Conservation (phyloP, 2,888 invertebrate genomes). For the Folsomia candida region DNA sequence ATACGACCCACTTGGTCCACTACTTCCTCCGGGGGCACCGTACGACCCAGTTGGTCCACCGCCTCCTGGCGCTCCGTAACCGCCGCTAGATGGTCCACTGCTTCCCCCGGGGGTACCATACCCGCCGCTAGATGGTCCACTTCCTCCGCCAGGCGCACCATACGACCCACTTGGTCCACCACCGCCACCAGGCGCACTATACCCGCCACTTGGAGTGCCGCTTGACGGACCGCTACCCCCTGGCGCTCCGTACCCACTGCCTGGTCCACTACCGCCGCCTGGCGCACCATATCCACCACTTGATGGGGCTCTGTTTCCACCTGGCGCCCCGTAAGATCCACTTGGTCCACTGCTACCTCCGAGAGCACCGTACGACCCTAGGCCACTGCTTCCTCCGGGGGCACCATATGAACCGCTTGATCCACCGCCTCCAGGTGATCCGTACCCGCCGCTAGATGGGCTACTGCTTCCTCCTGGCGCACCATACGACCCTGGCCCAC, state of each 20-base stretch:
- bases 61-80: slow-evolving; percentile 4
- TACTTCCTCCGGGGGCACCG: slow-evolving; percentile 6
- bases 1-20: slow-evolving; percentile 7
- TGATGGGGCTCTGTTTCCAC: neutral
- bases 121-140: slow-evolving; percentile 9
- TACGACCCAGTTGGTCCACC: slow-evolving; percentile 10
- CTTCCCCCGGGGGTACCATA: neutral
- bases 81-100: slow-evolving; percentile 13
- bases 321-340: no score
- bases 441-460: neutral
- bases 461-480: no score
- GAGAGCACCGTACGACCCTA: no score
- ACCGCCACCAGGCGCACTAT: slow-evolving; percentile 4
- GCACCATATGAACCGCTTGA: neutral
- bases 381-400: no score
- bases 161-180: slow-evolving; percentile 6
- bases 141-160: neutral
- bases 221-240: slow-evolving; percentile 8
- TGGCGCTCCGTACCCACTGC: slow-evolving; percentile 5
- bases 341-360: neutral
- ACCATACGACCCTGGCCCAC: neutral
- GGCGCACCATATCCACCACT: neutral
- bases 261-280: slow-evolving; percentile 2
- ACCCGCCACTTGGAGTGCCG: slow-evolving; percentile 9
- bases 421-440: neutral